phyloP scores from a whole-genome alignment of 2,113 vertebrate genomes.

The Larimichthys polyactis region DNA sequence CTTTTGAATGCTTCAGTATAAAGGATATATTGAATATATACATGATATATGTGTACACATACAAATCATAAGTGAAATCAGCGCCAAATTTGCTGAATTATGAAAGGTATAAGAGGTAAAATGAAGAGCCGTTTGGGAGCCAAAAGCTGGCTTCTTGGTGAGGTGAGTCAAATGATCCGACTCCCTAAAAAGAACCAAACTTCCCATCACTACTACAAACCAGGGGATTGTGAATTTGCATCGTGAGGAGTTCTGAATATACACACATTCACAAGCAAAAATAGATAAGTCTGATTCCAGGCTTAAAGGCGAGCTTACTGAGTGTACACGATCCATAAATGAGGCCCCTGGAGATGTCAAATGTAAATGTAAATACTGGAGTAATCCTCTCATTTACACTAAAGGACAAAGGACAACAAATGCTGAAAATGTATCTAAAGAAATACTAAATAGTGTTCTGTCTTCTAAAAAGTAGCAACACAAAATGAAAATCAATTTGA shows the following conservation, averaged over 20 bases:
- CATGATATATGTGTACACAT: no score
- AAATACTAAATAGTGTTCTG: neutral
- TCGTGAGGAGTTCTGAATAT: conserved; percentile 5
- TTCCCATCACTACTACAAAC: neutral
- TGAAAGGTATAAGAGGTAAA: no score
- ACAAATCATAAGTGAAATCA: no score
- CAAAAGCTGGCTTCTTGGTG: no score
- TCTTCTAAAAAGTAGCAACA: neutral
- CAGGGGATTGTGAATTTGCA: conserved; percentile 5
- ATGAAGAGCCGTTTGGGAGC: no score
- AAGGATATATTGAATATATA: no score
- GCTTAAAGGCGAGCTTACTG: neutral
- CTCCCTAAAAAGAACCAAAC: no score
- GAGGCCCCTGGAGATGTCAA: neutral
- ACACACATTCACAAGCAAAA: neutral
- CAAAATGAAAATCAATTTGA: neutral
- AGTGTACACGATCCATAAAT: neutral
- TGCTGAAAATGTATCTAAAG: neutral
- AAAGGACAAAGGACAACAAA: neutral
- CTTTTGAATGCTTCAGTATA: no score
- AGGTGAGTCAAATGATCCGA: no score
- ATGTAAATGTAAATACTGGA: neutral
- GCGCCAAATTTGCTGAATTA: no score
- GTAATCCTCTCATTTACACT: neutral
- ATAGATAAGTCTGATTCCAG: neutral